phyloP scores from a whole-genome alignment of 2,113 vertebrate genomes.

The Cepphus grylle region DNA sequence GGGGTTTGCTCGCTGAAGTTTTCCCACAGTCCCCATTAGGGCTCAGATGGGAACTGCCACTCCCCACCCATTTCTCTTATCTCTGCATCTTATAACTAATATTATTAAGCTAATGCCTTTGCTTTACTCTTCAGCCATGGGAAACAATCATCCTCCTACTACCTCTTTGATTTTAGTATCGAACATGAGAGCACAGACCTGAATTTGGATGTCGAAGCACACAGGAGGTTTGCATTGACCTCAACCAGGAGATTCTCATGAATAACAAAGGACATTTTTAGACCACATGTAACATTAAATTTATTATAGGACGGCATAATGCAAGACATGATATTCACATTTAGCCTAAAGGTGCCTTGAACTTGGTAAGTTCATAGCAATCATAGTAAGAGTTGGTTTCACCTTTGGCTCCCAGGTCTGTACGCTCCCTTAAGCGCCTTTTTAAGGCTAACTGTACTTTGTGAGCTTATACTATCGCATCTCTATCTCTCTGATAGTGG shows the following conservation, averaged over 20 bases:
- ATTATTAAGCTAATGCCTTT: slow-evolving; percentile 41
- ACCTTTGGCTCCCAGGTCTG: not conserved
- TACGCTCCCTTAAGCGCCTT: not conserved
- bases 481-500: not conserved
- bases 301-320: not conserved
- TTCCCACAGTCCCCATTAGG: slow-evolving; percentile 47
- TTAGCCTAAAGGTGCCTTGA: not conserved
- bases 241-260: not conserved
- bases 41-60: slow-evolving; percentile 33
- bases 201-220: not conserved
- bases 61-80: slow-evolving; percentile 46
- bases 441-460: not conserved
- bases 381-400: not conserved
- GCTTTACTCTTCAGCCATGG: slow-evolving; percentile 44
- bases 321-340: not conserved
- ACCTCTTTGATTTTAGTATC: slow-evolving; percentile 5
- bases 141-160: slow-evolving; percentile 24
- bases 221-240: not conserved
- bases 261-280: not conserved
- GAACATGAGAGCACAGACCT: not conserved
- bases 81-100: slow-evolving; percentile 36
- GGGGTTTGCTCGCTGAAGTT: slow-evolving; percentile 20
- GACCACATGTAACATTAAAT: not conserved
- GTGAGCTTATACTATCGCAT: not conserved
- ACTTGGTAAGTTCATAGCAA: not conserved